Base-by-base conservation (phyloP, 2,888 invertebrate genomes). In the Steromphala cineraria region DNA sequence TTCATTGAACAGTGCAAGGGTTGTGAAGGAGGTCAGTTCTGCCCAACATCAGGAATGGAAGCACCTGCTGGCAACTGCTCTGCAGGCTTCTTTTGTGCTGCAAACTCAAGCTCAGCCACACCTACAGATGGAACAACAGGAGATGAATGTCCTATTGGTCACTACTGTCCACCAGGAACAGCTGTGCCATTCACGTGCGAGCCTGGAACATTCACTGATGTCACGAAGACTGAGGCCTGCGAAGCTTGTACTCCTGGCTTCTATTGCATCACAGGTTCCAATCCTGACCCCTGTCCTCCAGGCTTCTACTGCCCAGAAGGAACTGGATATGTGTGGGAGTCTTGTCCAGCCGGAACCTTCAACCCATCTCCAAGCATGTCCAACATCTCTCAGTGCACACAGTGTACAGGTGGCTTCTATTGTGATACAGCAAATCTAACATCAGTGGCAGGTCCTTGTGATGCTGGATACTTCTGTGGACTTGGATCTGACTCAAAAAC, bases 301-400 rank as follows among this genome's bases (percentile, higher is more conserved):
- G 92, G 92, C 15, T 91, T 87, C 81, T 91, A 89, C 84, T 91
- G 91, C 67, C 90, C 89, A 13, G 85, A 84, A 24, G 86, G 82
- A 1, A 91, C 90, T 8, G 91, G 91, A 5, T 84, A 85, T 74
- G 86, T 87, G n/a, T 89, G 90, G 90, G 85, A 89, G 80, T 81
- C 89, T 0, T 92, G 92, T 82, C 92, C 92, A 8, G 84, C 87
- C 13, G 92, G 92, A 2, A 92, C 92, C 0, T 92, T 89, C 82
- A 90, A 90, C 79, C 52, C 85, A 1, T 62, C 80, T 21, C 82
- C 86, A 0, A 90, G 90, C 10, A 83, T 92, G 53, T 85, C 86
- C 21, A 88, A 88, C 67, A 84, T 81, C 8, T 87, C 87, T 0
- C 87, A 92, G 83, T 93, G 93, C 84, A 89, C 88, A 15, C 86